phyloP scores from a whole-genome alignment of 2,888 invertebrate genomes.

The Sphaerophoria rueppellii region DNA sequence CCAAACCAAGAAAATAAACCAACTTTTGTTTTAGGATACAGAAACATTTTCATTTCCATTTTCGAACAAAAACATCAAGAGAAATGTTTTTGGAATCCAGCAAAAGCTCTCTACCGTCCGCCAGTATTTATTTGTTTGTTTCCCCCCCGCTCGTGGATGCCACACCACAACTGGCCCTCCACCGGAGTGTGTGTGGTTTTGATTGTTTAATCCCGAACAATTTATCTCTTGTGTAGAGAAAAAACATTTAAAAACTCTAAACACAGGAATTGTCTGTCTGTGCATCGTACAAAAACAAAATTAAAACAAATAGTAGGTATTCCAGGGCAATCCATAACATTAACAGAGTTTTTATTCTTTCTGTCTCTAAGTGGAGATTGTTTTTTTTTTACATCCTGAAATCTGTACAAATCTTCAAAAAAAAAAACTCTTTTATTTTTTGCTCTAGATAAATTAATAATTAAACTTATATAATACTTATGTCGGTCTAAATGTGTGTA shows the following conservation, averaged over 20 bases:
- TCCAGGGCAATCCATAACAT: conserved; percentile 38
- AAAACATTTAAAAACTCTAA: background rate
- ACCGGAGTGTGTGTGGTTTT: conserved; percentile 30
- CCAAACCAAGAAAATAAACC: background rate
- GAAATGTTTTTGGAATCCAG: conserved; percentile 10
- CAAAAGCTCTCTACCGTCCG: background rate
- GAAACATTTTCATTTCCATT: conserved; percentile 1
- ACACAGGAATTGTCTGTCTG: background rate
- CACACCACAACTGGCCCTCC: too few species aligned
- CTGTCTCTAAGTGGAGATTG: background rate
- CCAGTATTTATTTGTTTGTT: conserved; percentile 23
- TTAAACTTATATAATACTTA: background rate
- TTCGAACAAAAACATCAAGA: background rate
- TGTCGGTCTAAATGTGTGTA: too few species aligned
- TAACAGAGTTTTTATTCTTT: conserved; percentile 10
- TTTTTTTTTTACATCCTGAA: background rate
- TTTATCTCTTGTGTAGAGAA: conserved; percentile 22
- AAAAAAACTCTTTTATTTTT: conserved; percentile 12
- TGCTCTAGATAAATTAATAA: conserved; percentile 34
- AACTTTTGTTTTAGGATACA: conserved; percentile 6
- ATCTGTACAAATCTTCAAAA: conserved; percentile 26
- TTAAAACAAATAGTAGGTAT: background rate
- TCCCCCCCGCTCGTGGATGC: background rate
- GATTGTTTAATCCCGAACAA: conserved; percentile 40
- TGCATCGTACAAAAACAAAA: background rate